phyloP scores from a whole-genome alignment of 1,140 invertebrate genomes.

The Lordiphosa mommai region DNA sequence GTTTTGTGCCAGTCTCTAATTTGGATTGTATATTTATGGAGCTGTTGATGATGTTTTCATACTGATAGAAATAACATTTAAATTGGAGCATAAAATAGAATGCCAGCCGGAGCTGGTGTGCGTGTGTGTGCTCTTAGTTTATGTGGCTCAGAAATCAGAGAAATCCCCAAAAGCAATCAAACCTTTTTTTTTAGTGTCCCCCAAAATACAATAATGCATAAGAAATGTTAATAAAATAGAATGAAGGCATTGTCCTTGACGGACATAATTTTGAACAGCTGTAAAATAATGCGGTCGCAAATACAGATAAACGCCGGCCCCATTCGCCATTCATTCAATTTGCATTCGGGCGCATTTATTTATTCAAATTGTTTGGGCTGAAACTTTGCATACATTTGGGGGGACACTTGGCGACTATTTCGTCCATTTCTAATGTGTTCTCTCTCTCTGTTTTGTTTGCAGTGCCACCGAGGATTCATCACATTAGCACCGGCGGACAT shows the following conservation, averaged over 20 bases:
- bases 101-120: neutral
- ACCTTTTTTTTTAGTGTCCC: constrained; percentile 3
- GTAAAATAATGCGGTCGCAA: constrained; percentile 74
- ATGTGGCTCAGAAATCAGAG: constrained; percentile 7
- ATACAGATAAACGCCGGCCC: constrained; percentile 59
- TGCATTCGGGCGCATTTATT: constrained; percentile 72
- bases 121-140: constrained; percentile 13
- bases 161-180: constrained; percentile 32
- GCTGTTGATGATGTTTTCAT: constrained; percentile 22
- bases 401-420: constrained; percentile 15
- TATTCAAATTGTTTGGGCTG: constrained; percentile 69
- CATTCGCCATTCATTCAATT: constrained; percentile 72
- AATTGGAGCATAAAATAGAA: constrained; percentile 3
- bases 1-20: constrained; percentile 1
- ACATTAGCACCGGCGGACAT: constrained; percentile 82
- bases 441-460: constrained; percentile 30
- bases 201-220: constrained; percentile 31
- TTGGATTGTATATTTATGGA: constrained; percentile 21
- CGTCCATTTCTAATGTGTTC: constrained; percentile 66
- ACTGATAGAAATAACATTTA: constrained; percentile 3
- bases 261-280: constrained; percentile 59
- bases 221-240: constrained; percentile 27
- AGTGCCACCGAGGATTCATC: constrained; percentile 83
- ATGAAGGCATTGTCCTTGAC: constrained; percentile 54
- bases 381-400: constrained; percentile 68